These are phyloP conservation scores for Bolinopsis microptera DNA, from an alignment of 37 sponge, comb jelly and placozoan genomes.

Conservation along the genomic window DNA sequence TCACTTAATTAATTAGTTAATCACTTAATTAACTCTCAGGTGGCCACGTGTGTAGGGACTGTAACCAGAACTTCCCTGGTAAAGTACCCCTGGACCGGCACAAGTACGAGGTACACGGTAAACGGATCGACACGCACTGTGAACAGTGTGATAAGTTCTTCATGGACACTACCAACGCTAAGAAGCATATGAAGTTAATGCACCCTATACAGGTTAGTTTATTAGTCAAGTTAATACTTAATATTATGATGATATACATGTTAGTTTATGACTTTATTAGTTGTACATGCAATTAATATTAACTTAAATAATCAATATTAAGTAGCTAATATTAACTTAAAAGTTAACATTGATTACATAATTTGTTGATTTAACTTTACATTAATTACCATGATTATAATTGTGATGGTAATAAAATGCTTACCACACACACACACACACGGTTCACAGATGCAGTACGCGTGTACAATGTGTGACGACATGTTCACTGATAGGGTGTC, in stretches of 20 bases:
- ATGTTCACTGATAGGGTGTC: conserved; percentile 52
- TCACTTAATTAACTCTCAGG: no score
- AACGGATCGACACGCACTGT: conserved; percentile 48
- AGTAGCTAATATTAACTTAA: not conserved
- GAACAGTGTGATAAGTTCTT: conserved; percentile 65
- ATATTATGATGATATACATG: not conserved
- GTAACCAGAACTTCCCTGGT: conserved; percentile 61
- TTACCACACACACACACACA: no score
- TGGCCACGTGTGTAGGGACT: conserved; percentile 61
- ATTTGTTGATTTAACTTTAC: no score
- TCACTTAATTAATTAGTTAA: no score
- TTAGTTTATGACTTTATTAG: no score
- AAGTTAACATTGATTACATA: not conserved
- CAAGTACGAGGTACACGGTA: conserved; percentile 65
- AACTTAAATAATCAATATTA: not conserved
- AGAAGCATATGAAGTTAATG: conserved; percentile 63
- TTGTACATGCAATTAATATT: not conserved
- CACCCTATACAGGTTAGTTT: conserved; percentile 57
- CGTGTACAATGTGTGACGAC: conserved; percentile 63
- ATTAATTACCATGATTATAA: no score
- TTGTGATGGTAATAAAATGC: no score
- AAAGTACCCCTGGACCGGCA: conserved; percentile 54
- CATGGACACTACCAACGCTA: conserved; percentile 57
- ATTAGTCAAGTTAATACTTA: not conserved
- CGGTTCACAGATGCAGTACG: conserved; percentile 66